Evolutionary conservation across 2,888 invertebrate species (phyloP).

Genomic region (Drosophila borealis): DNA sequence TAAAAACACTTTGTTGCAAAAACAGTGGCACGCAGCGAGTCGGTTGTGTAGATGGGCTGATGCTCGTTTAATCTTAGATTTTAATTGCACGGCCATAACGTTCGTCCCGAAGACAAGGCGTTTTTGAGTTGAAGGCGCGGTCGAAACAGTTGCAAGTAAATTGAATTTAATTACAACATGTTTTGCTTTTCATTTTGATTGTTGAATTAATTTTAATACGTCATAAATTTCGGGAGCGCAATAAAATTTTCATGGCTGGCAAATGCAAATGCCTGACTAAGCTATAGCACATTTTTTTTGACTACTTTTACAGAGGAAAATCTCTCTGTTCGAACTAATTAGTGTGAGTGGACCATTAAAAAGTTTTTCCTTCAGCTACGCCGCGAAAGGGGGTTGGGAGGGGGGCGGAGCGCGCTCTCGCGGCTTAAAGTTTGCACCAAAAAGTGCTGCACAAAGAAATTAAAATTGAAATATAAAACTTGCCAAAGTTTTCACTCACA

Average conservation of each 20-base stretch:
- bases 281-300: conserved; percentile 22
- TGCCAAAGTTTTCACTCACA: conserved; percentile 59
- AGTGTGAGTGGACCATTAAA: conserved; percentile 64
- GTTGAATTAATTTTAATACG: conserved; percentile 68
- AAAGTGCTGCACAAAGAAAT: conserved; percentile 64
- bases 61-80: conserved; percentile 77
- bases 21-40: conserved; percentile 24
- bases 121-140: conserved; percentile 11
- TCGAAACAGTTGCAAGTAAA: conserved; percentile 65
- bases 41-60: conserved; percentile 35
- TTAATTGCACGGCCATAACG: conserved; percentile 74
- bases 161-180: conserved; percentile 78
- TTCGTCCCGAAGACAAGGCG: conserved; percentile 45
- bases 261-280: conserved; percentile 53
- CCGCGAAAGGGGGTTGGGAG: neutral
- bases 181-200: conserved; percentile 68
- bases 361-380: conserved; percentile 14
- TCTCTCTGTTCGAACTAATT: conserved; percentile 60
- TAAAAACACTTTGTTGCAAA: conserved; percentile 71
- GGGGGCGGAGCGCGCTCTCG: conserved; percentile 21
- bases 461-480: conserved; percentile 77
- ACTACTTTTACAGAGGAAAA: conserved; percentile 30
- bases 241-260: conserved; percentile 45
- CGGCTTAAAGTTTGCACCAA: conserved; percentile 62
- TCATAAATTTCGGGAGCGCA: conserved; percentile 62